Evolutionary conservation across 2,113 vertebrate species (phyloP), one percentile per base, ranked within the genome.

Genomic region (Orthonyx spaldingii): DNA sequence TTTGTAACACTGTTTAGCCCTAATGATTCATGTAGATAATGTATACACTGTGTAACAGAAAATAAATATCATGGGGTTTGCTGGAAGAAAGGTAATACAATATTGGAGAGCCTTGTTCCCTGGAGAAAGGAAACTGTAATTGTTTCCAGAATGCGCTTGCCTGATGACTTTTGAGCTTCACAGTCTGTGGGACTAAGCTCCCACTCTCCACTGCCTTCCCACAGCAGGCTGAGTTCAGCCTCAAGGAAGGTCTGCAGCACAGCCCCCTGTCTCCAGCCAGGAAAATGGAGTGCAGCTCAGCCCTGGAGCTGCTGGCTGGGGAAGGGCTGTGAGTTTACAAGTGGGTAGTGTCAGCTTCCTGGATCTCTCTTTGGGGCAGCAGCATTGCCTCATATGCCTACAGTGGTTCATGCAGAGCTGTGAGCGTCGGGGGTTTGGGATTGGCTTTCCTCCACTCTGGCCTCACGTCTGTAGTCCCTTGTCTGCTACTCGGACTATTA

Each of bases 11-110:
- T 94, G 44, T 88, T 96, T 90, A 94, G 75, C 41, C 21, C 66
- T 94, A 84, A 93, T 94, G 87, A 84, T 93, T 87, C 84, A 63
- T 74, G 47, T 91, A 90, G 80, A 89, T 69, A 87, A 94, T 81
- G 9, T 77, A 77, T 79, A 74, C 33, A 17, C n/a, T 63, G 41
- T 27, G 2, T 69, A 86, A 87, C 52, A 32, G 80, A 92, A 95
- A 90, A 94, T 91, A 92, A 96, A 93, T 80, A 46, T 53, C 56
- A n/a, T 56, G 80, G 57, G 42, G 8, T 72, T 65, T 68, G n/a
- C 68, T 33, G 18, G 37, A 66, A 78, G 52, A 66, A 89, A 65
- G 52, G 84, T 95, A 91, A 90, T 52, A 42, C 27, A 65, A 57
- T 90, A 82, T 71, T 65, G 69, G 65, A 90, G 69, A 87, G 33